These are phyloP conservation scores for Sarcophaga variegata DNA, from an alignment of 2,888 invertebrate species.

Conservation along the genomic window DNA sequence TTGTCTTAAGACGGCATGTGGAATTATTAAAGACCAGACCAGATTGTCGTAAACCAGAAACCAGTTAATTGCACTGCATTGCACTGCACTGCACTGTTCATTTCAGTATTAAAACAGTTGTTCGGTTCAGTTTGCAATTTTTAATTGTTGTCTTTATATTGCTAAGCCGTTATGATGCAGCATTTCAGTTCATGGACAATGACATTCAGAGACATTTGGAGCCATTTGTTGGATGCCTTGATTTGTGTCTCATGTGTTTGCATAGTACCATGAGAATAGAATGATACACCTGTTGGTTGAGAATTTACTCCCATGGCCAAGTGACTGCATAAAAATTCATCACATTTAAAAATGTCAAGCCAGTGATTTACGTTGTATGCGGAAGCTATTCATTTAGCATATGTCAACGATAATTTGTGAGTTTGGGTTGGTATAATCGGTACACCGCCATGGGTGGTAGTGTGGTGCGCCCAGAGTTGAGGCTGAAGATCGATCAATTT, in stretches of 20 bases:
- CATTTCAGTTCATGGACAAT: slow-evolving; percentile 16
- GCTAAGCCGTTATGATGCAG: slow-evolving; percentile 30
- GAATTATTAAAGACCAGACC: slow-evolving; percentile 1
- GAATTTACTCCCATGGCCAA: slow-evolving; percentile 6
- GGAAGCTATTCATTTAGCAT: not conserved
- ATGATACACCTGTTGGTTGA: not conserved
- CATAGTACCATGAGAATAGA: not conserved
- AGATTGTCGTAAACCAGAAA: slow-evolving; percentile 19
- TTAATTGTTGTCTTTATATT: slow-evolving; percentile 53
- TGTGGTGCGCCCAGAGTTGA: no score
- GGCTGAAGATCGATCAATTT: no score
- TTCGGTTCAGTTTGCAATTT: slow-evolving; percentile 36
- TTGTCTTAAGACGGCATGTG: slow-evolving; percentile 8
- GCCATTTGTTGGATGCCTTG: slow-evolving; percentile 20
- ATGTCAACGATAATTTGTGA: not conserved
- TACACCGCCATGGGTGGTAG: no score
- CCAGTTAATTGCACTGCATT: slow-evolving; percentile 36
- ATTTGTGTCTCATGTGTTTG: slow-evolving; percentile 45
- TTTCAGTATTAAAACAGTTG: slow-evolving; percentile 4
- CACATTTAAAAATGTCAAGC: not conserved
- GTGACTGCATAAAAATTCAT: not conserved
- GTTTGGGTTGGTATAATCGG: no score
- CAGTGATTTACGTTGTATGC: not conserved
- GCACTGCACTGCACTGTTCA: no score
- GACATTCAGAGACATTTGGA: slow-evolving; percentile 49